A percentile compares a stretch with the other conserved stretches of the same genome.
Evolutionary conservation across 2,888 invertebrate species (phyloP).

Genomic region (Lacanobia wlatinum): DNA sequence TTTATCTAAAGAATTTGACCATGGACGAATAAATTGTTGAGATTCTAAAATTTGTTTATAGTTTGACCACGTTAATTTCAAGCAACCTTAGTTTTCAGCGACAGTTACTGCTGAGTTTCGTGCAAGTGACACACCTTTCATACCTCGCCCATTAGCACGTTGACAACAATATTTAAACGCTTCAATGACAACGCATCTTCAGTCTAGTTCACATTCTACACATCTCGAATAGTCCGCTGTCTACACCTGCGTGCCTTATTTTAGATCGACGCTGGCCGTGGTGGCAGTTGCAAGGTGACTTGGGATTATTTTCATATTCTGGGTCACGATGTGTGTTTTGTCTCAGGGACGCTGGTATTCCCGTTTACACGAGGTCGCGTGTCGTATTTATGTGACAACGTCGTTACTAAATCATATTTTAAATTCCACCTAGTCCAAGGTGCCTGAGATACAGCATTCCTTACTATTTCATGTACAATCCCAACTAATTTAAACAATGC

Average conservation of each 20-base stretch:
- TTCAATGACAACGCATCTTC: conserved; percentile 60
- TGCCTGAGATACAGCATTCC: conserved; percentile 27
- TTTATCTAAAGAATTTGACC: conserved; percentile 40
- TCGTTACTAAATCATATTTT: conserved; percentile 61
- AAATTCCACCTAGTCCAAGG: conserved; percentile 54
- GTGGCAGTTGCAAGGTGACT: conserved; percentile 85
- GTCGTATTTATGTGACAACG: conserved; percentile 71
- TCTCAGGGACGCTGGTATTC: conserved; percentile 85
- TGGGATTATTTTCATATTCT: conserved; percentile 89
- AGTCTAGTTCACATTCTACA: conserved; percentile 74
- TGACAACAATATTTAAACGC: conserved; percentile 71
- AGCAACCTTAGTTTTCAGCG: conserved; percentile 7
- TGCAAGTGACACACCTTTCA: conserved; percentile 66
- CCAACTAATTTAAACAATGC: conserved; percentile 7
- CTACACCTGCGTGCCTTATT: conserved; percentile 88
- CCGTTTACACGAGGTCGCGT: conserved; percentile 72
- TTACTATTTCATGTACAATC: conserved; percentile 11
- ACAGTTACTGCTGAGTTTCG: conserved; percentile 14
- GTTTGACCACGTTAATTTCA: conserved; percentile 16
- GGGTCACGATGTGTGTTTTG: conserved; percentile 85
- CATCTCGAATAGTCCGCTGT: conserved; percentile 75
- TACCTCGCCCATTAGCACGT: conserved; percentile 69
- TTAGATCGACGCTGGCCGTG: conserved; percentile 84
- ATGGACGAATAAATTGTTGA: conserved; percentile 12
- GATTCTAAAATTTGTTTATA: conserved; percentile 3